These are phyloP conservation scores for Escarpia spicata DNA, from an alignment of 2,888 invertebrate genomes.

Conservation along the genomic window DNA sequence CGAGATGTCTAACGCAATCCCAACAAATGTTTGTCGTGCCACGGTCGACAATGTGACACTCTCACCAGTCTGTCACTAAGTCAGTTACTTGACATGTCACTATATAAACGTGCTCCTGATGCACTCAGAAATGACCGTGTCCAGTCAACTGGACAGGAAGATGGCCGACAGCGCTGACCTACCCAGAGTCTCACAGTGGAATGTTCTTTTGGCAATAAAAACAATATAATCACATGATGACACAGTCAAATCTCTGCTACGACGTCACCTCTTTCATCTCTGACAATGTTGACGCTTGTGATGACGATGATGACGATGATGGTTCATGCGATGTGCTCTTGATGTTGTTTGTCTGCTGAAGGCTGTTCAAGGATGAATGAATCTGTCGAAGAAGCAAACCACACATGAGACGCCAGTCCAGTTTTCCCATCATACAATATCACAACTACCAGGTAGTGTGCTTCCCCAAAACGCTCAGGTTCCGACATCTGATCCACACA, in stretches of 20 bases:
- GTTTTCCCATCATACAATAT: background rate
- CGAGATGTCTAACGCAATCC: background rate
- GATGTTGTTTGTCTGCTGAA: background rate
- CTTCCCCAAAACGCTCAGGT: no score
- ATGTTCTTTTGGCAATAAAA: slow-evolving; percentile 13
- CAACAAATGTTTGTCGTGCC: background rate
- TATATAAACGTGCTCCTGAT: no score
- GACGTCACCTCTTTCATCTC: background rate
- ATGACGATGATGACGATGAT: background rate
- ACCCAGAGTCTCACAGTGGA: background rate
- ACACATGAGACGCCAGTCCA: background rate
- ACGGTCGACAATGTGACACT: background rate
- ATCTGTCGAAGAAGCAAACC: background rate
- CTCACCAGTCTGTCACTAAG: background rate
- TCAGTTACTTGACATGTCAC: background rate
- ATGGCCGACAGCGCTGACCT: background rate
- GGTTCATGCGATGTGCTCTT: background rate
- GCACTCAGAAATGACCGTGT: background rate
- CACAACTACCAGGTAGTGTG: no score
- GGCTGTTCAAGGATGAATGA: background rate
- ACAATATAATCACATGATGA: background rate
- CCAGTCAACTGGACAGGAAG: background rate
- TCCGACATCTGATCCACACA: no score
- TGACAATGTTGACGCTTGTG: background rate
- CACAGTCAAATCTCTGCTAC: background rate